Evolutionary conservation across 2,797 vertebrate species (phyloP), one percentile per base, ranked within the genome.

Genomic region (Paratrypauchen microcephalus): DNA sequence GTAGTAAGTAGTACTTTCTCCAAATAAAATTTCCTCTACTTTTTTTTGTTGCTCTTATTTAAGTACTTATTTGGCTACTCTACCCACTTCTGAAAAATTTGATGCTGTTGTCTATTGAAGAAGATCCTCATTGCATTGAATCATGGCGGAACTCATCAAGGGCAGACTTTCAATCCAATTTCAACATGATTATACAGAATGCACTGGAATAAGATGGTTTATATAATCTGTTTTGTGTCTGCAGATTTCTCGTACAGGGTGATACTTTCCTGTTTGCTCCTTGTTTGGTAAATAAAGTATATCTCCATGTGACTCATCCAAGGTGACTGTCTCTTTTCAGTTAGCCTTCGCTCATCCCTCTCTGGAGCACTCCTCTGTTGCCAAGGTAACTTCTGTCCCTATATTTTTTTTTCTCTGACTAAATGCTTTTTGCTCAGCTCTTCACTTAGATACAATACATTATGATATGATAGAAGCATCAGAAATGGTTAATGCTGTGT

Each of bases 291-390:
- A 78, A 69, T 78, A 65, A 45, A 48, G 45, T 48, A 71, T 73
- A 48, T 64, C 66, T 81, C 65, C 65, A 50, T 59, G 69, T 91
- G 89, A 90, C 82, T 91, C 86, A 88, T 82, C 68, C 71, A 72
- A 86, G 77, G 84, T 87, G 70, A 86, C 66, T 61, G 72, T 74
- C 56, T 81, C 58, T 61, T 69, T 76, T 77, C 63, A 45, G 56
- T 24, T 66, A 47, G 28, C 52, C 48, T 60, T 21, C 32, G 15
- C 74, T 76, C 69, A 54, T 64, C 73, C 73, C 68, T 62, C 76
- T 67, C 60, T 19, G 74, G 50, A 56, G 47, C 30, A 4, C 71
- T 66, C 69, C 56, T 65, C 68, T 48, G 79, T 83, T 80, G 76
- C 79, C 74, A 64, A 66, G 23, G 78, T 72, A 74, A 77, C 73